A percentile compares a stretch with the other conserved stretches of the same genome.
These are phyloP conservation scores for Chloropsis cyanopogon DNA, from an alignment of 2,113 vertebrate genomes.

Conservation along the genomic window DNA sequence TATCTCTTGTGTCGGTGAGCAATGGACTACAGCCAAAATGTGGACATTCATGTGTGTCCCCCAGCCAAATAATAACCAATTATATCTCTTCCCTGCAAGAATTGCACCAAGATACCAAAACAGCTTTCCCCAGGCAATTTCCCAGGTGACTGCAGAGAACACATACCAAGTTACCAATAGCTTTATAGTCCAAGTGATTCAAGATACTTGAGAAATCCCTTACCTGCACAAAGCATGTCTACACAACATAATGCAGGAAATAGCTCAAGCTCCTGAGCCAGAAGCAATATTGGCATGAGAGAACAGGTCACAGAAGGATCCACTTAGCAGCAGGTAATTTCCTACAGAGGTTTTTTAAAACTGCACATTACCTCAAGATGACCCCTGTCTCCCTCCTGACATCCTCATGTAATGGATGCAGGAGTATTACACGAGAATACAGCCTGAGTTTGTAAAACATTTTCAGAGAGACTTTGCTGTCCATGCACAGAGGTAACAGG, in stretches of 20 bases:
- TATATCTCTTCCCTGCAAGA: background rate
- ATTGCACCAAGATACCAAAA: background rate
- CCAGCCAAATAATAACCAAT: background rate
- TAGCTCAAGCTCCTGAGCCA: background rate
- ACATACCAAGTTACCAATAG: background rate
- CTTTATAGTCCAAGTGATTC: background rate
- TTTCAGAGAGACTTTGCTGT: background rate
- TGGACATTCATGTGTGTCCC: too few species aligned
- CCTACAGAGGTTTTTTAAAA: background rate
- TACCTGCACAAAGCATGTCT: background rate
- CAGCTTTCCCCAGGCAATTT: background rate
- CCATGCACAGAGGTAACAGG: rapidly evolving
- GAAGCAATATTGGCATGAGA: background rate
- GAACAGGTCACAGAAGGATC: background rate
- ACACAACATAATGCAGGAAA: background rate
- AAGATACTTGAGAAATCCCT: background rate
- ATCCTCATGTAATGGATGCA: background rate
- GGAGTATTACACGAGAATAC: background rate
- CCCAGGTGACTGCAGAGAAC: background rate
- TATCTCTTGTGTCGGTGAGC: background rate
- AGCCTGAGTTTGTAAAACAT: background rate
- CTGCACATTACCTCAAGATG: background rate
- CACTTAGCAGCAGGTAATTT: background rate
- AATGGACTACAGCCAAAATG: background rate
- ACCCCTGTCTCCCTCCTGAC: background rate